A percentile compares a stretch with the other conserved stretches of the same genome.
Conservation (phyloP, 2,113 vertebrate species). For the Cygnus buccinator region DNA sequence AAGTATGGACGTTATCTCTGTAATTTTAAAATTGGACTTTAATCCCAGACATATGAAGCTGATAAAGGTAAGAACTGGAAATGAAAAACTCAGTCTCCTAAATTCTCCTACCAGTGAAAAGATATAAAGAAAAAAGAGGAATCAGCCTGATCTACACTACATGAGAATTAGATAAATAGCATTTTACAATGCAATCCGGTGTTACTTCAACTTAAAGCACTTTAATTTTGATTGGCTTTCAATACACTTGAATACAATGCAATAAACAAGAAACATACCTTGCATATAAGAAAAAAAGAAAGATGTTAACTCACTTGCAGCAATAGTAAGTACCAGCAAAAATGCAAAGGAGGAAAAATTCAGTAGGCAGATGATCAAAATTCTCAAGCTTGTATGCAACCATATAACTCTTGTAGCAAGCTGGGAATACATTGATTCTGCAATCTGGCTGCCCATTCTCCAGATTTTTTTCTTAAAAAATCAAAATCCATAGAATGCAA, state of each 20-base stretch:
- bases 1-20: not conserved
- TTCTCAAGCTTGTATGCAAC: not conserved
- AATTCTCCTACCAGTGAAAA: not conserved
- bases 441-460: not conserved
- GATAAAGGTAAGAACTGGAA: not conserved
- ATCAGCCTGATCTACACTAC: not conserved
- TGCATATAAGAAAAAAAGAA: not conserved
- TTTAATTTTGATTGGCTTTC: not conserved
- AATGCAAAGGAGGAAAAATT: not conserved
- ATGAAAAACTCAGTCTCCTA: not conserved
- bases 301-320: not conserved
- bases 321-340: not conserved
- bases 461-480: not conserved
- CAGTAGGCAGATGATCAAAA: not conserved
- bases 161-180: not conserved
- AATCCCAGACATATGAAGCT: not conserved
- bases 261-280: not conserved
- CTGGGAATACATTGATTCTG: not conserved
- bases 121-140: not conserved
- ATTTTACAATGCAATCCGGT: not conserved
- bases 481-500: not conserved
- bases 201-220: not conserved
- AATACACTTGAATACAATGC: not conserved
- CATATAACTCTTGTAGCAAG: not conserved
- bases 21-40: not conserved